Conservation (phyloP, 1,140 invertebrate genomes). For the Drosophila biarmipes region DNA sequence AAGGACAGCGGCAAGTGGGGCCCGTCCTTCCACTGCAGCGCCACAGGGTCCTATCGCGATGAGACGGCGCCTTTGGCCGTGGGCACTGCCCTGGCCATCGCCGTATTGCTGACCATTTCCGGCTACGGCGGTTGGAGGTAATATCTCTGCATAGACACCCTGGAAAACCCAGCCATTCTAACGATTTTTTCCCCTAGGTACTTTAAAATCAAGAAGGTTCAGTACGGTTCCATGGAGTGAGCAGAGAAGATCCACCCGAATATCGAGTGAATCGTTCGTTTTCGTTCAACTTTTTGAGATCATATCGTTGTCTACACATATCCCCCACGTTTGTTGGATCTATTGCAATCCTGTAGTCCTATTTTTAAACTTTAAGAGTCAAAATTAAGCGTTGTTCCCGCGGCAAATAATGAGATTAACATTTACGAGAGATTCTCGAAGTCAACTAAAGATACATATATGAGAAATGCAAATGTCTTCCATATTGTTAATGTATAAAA, state of each 20-base stretch:
- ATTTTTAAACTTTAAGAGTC: constrained; percentile 39
- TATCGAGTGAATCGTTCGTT: constrained; percentile 20
- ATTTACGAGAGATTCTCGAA: constrained; percentile 53
- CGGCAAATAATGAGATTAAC: constrained; percentile 20
- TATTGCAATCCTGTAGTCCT: constrained; percentile 53
- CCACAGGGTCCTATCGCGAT: constrained; percentile 86
- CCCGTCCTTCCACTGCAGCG: constrained; percentile 86
- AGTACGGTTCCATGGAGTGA: constrained; percentile 97
- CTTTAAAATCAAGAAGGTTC: constrained; percentile 94
- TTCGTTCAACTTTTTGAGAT: constrained; percentile 36
- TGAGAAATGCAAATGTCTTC: constrained; percentile 82
- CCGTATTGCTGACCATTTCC: constrained; percentile 91
- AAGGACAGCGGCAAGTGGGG: constrained; percentile 86
- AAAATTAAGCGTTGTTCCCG: constrained; percentile 30
- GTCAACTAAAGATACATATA: constrained; percentile 61
- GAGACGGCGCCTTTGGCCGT: constrained; percentile 95
- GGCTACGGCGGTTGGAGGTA: constrained; percentile 90
- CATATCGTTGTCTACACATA: constrained; percentile 68
- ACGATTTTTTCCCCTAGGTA: constrained; percentile 86
- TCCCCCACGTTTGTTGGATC: constrained; percentile 56
- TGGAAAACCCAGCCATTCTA: neutral
- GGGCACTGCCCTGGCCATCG: constrained; percentile 92
- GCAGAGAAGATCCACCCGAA: neutral
- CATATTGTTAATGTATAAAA: constrained; percentile 79
- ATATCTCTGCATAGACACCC: neutral